Evolutionary conservation across 2,888 invertebrate species (phyloP).

Genomic region (Caenorhabditis wallacei): DNA sequence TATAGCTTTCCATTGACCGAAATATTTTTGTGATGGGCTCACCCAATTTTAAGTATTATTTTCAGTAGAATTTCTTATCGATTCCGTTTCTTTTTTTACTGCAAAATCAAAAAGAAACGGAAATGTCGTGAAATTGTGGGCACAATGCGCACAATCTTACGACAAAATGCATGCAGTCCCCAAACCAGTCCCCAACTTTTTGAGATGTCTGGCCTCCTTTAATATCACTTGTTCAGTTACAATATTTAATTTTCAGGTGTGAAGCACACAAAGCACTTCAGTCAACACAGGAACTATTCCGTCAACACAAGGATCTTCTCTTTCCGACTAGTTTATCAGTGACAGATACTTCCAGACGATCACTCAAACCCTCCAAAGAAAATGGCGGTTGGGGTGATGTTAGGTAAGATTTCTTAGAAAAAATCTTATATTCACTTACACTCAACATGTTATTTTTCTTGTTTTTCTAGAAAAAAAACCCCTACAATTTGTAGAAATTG

Average conservation of each 20-base stretch:
- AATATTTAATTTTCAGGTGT: conserved; percentile 62
- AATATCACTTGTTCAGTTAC: neutral
- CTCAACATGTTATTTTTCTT: neutral
- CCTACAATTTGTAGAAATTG: neutral
- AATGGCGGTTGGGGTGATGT: conserved; percentile 98
- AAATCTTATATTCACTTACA: neutral
- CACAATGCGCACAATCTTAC: too few species aligned
- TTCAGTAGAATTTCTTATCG: too few species aligned
- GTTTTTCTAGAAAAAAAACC: neutral
- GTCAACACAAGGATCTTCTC: conserved; percentile 84
- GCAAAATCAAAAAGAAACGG: too few species aligned
- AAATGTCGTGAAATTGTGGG: too few species aligned
- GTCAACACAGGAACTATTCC: conserved; percentile 80
- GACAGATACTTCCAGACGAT: conserved; percentile 75
- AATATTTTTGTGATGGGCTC: too few species aligned
- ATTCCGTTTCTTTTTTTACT: too few species aligned
- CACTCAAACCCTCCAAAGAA: conserved; percentile 83
- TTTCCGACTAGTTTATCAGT: conserved; percentile 84
- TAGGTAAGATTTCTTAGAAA: conserved; percentile 84
- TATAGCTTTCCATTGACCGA: too few species aligned
- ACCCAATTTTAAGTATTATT: too few species aligned
- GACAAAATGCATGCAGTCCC: too few species aligned
- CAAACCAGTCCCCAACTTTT: too few species aligned
- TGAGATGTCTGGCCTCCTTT: too few species aligned
- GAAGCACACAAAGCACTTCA: conserved; percentile 67